phyloP scores from a whole-genome alignment of 2,888 invertebrate species.

The Acanthoscelides obtectus region DNA sequence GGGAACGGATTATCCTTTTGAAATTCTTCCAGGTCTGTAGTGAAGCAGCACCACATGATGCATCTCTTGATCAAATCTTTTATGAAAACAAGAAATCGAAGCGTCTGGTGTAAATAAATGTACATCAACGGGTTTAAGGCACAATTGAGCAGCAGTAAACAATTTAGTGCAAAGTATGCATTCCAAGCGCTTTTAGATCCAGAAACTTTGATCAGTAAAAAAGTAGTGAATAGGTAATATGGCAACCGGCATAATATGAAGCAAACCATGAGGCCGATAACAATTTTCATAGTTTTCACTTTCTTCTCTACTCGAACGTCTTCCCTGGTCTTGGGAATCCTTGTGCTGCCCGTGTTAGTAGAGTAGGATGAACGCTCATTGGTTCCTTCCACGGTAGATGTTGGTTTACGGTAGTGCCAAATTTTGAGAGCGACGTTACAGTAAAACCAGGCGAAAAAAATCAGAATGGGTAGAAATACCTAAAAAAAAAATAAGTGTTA shows the following conservation, averaged over 20 bases:
- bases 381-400: conserved; percentile 27
- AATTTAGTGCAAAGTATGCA: conserved; percentile 48
- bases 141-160: conserved; percentile 52
- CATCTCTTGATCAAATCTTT: conserved; percentile 35
- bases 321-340: conserved; percentile 33
- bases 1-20: conserved; percentile 27
- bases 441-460: conserved; percentile 51
- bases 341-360: conserved; percentile 24
- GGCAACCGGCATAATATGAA: conserved; percentile 52
- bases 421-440: conserved; percentile 50
- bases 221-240: conserved; percentile 51
- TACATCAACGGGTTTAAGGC: conserved; percentile 57
- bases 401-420: conserved; percentile 48
- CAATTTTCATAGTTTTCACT: conserved; percentile 54
- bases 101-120: conserved; percentile 53
- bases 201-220: conserved; percentile 42
- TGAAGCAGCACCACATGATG: conserved; percentile 39
- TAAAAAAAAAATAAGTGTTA: no score
- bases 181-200: conserved; percentile 43
- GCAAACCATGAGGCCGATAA: conserved; percentile 52
- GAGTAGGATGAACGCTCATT: conserved; percentile 28
- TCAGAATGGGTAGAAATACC: conserved; percentile 48
- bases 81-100: conserved; percentile 32
- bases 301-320: conserved; percentile 44
- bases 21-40: conserved; percentile 38